Evolutionary conservation across 2,888 invertebrate species (phyloP), one percentile per base, ranked within the genome.

Genomic region (Ashinkailepas kermadecensis): DNA sequence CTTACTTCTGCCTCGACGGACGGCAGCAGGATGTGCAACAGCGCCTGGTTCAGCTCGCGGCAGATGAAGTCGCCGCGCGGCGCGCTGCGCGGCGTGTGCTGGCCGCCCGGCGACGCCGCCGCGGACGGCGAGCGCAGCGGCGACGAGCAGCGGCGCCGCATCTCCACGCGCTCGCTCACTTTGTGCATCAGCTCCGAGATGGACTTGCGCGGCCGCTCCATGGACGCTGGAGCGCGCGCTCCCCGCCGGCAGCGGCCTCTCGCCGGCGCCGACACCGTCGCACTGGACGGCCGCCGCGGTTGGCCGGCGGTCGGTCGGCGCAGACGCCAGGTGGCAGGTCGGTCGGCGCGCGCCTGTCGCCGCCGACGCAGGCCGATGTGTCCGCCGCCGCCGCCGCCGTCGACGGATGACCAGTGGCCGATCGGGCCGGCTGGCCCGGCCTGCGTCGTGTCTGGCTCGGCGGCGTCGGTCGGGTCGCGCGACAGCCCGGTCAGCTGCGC

Each of bases 21-120:
- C 8, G 74, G 74, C 74, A 74, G 74, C 74, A 74, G 74, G 54
- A 74, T 74, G 74, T 74, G 74, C 74, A 74, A 54, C 54, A 74
- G 74, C 54, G 74, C 74, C 74, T 74, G 74, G 54, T 74, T 74
- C 54, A 74, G 74, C 74, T 74, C 74, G 15, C 74, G 74, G 54
- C 74, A 74, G 74, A 74, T 74, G 25, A 74, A 74, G 15, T 74
- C 74, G 18, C 74, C 74, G 54, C 74, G 74, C 74, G 54, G 74
- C 39, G 74, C 18, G 54, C 74, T 54, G 15, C 15, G 74, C 15
- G 74, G 54, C 15, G 74, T 54, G 13, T 9, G 54, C 74, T 74
- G 74, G 13, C 70, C 70, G 39, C 12, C 59, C 59, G 70, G 70
- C 70, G 70, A 70, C 39, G 70, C 11, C 23, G 59, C 59, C 59